A percentile compares a stretch with the other conserved stretches of the same genome.
Conservation (phyloP, 2,888 invertebrate species). For the Heteromurus nitidus region DNA sequence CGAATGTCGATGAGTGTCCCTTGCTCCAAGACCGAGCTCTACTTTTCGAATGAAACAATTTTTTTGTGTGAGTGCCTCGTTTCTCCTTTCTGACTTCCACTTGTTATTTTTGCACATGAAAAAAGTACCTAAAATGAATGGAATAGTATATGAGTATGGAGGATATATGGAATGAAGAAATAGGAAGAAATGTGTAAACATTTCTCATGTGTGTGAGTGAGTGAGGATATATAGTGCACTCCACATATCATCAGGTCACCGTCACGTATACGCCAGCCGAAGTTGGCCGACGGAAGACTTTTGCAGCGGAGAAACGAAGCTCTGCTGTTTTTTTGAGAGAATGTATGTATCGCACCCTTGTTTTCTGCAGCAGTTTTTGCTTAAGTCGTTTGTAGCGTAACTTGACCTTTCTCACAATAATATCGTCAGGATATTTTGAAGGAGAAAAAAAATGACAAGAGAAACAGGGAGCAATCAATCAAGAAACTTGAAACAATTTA, state of each 20-base stretch:
- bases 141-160: too few species aligned
- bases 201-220: background rate
- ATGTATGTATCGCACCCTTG: background rate
- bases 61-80: background rate
- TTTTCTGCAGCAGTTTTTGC: background rate
- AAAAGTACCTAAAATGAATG: background rate
- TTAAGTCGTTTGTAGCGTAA: constrained; percentile 8
- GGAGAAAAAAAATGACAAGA: background rate
- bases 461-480: too few species aligned
- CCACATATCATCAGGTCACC: too few species aligned
- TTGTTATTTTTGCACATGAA: constrained; percentile 47
- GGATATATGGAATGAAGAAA: too few species aligned
- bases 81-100: constrained; percentile 27
- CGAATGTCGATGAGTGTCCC: too few species aligned
- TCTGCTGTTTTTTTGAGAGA: background rate
- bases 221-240: too few species aligned
- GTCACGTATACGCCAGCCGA: background rate
- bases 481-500: background rate
- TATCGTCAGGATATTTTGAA: background rate
- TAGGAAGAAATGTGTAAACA: too few species aligned
- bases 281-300: background rate
- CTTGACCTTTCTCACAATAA: constrained; percentile 30
- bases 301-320: background rate
- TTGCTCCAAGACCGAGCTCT: background rate
- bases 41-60: background rate